Evolutionary conservation across 2,113 vertebrate species (phyloP).

Genomic region (Pogonocichla stellata): DNA sequence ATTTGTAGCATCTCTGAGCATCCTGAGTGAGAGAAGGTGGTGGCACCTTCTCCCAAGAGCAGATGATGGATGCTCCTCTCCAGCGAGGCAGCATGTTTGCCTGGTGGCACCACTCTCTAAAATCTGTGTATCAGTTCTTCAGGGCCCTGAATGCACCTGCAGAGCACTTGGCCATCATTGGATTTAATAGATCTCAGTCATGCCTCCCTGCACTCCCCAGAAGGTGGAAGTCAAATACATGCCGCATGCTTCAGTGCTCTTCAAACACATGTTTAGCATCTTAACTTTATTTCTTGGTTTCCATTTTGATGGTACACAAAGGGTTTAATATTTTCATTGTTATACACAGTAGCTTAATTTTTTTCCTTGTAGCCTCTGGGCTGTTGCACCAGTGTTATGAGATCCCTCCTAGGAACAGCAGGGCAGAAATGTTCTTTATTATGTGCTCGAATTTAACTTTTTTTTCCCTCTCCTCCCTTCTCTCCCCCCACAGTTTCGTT

Average conservation of each 20-base stretch:
- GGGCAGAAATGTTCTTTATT: slow-evolving; percentile 27
- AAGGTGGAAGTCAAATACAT: slow-evolving; percentile 41
- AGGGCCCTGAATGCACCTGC: neutral
- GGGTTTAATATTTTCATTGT: slow-evolving; percentile 58
- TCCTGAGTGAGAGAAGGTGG: neutral
- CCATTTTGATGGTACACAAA: slow-evolving; percentile 51
- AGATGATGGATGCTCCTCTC: rapidly evolving
- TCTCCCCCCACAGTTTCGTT: neutral
- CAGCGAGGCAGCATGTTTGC: rapidly evolving
- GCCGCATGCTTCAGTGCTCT: slow-evolving; percentile 15
- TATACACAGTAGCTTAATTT: slow-evolving; percentile 54
- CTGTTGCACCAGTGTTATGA: slow-evolving; percentile 29
- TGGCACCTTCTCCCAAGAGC: neutral
- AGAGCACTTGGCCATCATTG: neutral
- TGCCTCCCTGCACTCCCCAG: neutral
- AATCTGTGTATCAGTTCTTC: neutral
- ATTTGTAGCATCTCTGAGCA: neutral
- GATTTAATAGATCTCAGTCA: slow-evolving; percentile 31
- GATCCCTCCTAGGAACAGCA: slow-evolving; percentile 41
- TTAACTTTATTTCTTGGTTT: slow-evolving; percentile 63
- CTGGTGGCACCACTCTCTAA: neutral
- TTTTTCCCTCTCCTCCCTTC: neutral
- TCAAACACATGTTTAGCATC: slow-evolving; percentile 61
- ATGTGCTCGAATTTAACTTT: neutral
- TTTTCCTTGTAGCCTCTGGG: slow-evolving; percentile 52